A percentile compares a stretch with the other conserved stretches of the same genome.
These are phyloP conservation scores for Nannoperca australis DNA, from an alignment of 2,797 vertebrate species.

Conservation along the genomic window DNA sequence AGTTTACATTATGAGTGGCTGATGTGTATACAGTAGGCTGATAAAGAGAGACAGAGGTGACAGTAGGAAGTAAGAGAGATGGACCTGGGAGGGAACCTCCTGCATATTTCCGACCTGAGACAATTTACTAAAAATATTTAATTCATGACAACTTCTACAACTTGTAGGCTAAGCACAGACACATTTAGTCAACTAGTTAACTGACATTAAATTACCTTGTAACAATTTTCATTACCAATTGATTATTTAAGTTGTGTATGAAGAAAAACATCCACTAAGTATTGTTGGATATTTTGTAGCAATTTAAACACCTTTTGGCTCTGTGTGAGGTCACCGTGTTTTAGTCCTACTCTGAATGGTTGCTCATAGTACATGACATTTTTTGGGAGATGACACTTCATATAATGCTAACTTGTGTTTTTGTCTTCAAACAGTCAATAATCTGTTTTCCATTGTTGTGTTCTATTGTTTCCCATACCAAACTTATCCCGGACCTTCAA, in stretches of 20 bases:
- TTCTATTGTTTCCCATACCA: not conserved
- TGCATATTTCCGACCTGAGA: constrained; percentile 48
- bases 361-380: not conserved
- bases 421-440: not conserved
- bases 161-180: not conserved
- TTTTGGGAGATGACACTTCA: not conserved
- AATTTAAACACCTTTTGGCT: not conserved
- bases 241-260: not conserved
- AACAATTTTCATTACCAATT: not conserved
- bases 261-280: not conserved
- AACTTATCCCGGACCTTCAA: not conserved
- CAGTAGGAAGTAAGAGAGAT: constrained; percentile 53
- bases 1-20: constrained; percentile 77
- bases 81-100: constrained; percentile 31
- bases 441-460: not conserved
- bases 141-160: constrained; percentile 19
- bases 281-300: not conserved
- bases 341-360: not conserved
- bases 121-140: constrained; percentile 29
- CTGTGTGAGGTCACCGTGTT: too few species aligned
- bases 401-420: not conserved
- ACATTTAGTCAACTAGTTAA: not conserved
- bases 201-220: not conserved
- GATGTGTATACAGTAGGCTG: constrained; percentile 66
- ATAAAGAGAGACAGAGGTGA: constrained; percentile 52